Percentiles rank a stretch among this genome's conserved stretches.
Conservation (phyloP, 2,888 invertebrate species). For the Cordilura impudica region DNA sequence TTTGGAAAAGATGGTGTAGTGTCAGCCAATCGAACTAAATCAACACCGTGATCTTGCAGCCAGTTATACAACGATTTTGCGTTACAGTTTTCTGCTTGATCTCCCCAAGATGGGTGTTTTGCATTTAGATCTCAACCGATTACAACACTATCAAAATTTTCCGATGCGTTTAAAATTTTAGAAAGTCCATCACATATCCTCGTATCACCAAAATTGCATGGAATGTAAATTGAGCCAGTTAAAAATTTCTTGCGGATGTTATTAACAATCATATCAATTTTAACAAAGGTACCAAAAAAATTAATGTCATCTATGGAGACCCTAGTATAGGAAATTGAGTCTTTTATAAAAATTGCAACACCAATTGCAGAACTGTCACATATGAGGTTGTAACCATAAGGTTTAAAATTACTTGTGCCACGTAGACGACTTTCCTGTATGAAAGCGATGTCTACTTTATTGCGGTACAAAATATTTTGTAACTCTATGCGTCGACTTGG, state of each 20-base stretch:
- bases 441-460: not conserved
- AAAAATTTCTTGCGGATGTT: not conserved
- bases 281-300: not conserved
- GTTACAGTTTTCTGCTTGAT: no score
- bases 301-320: not conserved
- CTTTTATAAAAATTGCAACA: not conserved
- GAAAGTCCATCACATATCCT: not conserved
- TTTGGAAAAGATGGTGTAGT: slow-evolving; percentile 4
- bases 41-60: not conserved
- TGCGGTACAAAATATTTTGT: not conserved
- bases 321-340: not conserved
- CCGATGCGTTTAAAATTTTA: not conserved
- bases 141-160: not conserved
- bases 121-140: slow-evolving; percentile 12
- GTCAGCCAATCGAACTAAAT: not conserved
- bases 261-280: not conserved
- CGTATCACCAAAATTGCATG: not conserved
- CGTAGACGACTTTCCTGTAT: not conserved
- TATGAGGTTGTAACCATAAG: not conserved
- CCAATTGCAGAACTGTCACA: not conserved
- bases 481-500: not conserved
- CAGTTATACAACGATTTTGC: no score
- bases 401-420: not conserved
- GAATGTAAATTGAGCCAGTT: not conserved
- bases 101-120: not conserved